phyloP scores from a whole-genome alignment of 2,113 vertebrate genomes.

The Talpa occidentalis region DNA sequence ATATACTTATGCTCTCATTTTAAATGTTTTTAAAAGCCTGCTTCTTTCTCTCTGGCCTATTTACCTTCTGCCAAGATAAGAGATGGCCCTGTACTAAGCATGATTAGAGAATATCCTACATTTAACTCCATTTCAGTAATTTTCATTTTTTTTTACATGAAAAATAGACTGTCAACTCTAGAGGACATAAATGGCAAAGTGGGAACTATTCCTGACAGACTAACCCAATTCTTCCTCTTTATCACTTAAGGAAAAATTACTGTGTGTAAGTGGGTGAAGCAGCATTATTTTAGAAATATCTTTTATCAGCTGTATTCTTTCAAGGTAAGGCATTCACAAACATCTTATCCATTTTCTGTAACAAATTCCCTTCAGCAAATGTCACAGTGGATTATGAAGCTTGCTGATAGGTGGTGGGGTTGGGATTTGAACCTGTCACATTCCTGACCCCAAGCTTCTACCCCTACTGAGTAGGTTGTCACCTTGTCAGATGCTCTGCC shows the following conservation, averaged over 20 bases:
- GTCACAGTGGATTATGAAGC: constrained; percentile 2
- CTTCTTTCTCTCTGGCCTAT: background rate
- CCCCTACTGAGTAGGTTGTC: background rate
- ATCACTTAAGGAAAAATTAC: background rate
- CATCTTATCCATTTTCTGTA: background rate
- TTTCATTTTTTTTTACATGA: background rate
- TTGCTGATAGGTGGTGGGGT: background rate
- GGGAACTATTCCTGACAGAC: background rate
- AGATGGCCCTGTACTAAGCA: background rate
- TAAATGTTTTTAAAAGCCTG: background rate
- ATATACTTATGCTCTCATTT: background rate
- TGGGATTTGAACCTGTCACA: background rate
- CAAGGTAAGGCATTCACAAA: background rate
- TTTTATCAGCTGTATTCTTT: background rate
- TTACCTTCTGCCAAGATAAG: background rate
- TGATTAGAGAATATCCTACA: background rate
- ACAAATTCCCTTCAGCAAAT: background rate
- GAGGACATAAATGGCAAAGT: background rate
- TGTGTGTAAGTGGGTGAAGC: background rate
- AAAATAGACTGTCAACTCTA: background rate
- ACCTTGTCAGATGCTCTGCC: background rate
- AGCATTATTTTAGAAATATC: background rate
- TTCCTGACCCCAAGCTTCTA: background rate
- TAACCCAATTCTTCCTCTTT: background rate
- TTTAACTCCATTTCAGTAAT: background rate